Evolutionary conservation across 2,113 vertebrate species (phyloP), one percentile per base, ranked within the genome.

Genomic region (Lophius piscatorius): DNA sequence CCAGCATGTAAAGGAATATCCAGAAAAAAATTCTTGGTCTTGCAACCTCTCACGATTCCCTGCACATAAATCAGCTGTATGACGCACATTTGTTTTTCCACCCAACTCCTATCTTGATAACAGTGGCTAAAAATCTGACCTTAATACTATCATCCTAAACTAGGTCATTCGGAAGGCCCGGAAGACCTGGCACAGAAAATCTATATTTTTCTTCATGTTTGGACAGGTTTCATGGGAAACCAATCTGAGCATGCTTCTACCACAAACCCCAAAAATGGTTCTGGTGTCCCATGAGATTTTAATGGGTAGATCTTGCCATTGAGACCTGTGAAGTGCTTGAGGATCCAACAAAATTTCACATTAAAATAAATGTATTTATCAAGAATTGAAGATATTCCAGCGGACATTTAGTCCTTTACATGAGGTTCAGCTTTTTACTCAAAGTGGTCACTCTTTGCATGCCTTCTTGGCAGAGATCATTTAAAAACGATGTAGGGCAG

Each of bases 321-420:
- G 29, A 23, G 21, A 60, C 24, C 16, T 56, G 22, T 49, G 21
- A 55, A 59, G 33, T 52, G 40, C 31, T 63, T 22, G 17, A 24
- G 13, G 24, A 4, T 3, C 21, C 8, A 2, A 22, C 41, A 26
- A 35, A 22, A 42, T 18, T 49, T 62, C 2, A 1, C 36, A 36
- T 22, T 10, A 36, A 21, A 55, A 40, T 20, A 29, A 55, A 44
- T 8, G 2, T 7, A 29, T 16, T 9, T 64, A 17, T 23, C 11
- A 20, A 40, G 34, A 23, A 56, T 34, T 1, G 2, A 28, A 14
- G 6, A 39, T 40, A 14, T 20, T 9, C 23, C 36, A 33, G 20
- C 38, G 23, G 18, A 58, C 23, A 50, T 58, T 2, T 39, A 51
- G 23, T 44, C 6, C 13, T 38, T 71, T 50, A n/a, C n/a, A n/a